Percentiles rank a stretch among this genome's conserved stretches.
Evolutionary conservation across 2,888 invertebrate genomes (phyloP).

Genomic region (Herminia tarsipennalis): DNA sequence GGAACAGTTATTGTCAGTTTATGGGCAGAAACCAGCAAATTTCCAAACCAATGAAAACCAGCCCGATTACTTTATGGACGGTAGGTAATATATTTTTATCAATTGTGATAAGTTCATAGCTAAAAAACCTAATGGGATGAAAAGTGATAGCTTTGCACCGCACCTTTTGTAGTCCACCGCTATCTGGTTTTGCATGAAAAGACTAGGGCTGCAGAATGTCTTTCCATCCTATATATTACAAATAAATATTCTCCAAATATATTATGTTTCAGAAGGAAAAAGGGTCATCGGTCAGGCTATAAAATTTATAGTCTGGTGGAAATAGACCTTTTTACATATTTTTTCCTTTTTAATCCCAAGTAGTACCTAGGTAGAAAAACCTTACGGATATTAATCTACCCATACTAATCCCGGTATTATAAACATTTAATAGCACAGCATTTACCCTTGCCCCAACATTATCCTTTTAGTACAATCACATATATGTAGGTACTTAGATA

Average conservation of each 20-base stretch:
- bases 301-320: too few relatives aligned
- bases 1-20: too few relatives aligned
- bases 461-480: too few relatives aligned
- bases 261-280: neutral
- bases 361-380: too few relatives aligned
- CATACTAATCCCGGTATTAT: too few relatives aligned
- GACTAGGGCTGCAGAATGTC: conserved; percentile 32
- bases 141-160: conserved; percentile 62
- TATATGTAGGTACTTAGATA: too few relatives aligned
- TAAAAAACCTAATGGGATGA: conserved; percentile 67
- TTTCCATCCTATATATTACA: conserved; percentile 31
- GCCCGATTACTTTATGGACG: conserved; percentile 23
- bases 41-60: conserved; percentile 8
- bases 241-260: conserved; percentile 14
- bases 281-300: neutral
- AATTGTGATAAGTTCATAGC: conserved; percentile 61
- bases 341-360: too few relatives aligned
- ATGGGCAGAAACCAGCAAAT: too few relatives aligned
- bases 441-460: too few relatives aligned
- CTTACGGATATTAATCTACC: too few relatives aligned
- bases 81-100: conserved; percentile 49
- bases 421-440: too few relatives aligned
- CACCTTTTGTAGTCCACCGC: conserved; percentile 50
- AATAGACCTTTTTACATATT: too few relatives aligned
- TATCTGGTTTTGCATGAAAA: conserved; percentile 59